Evolutionary conservation across 2,113 vertebrate species (phyloP).

Genomic region (Psittacara wagleri): DNA sequence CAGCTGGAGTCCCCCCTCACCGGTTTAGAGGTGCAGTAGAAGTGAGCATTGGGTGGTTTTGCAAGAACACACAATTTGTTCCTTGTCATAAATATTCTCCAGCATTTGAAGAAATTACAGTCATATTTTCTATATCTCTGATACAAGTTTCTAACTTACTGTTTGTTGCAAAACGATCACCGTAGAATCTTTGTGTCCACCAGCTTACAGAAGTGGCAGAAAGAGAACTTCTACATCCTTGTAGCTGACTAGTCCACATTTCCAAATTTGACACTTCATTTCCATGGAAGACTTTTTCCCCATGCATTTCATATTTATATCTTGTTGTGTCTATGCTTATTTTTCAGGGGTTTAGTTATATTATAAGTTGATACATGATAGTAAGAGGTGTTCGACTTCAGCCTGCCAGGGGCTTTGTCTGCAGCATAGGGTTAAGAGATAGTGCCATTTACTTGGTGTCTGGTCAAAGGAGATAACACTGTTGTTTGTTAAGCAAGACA

Average conservation of each 20-base stretch:
- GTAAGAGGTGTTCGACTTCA: not conserved
- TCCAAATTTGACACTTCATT: not conserved
- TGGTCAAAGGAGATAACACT: conserved; percentile 31
- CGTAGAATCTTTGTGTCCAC: not conserved
- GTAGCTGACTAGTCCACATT: fast-evolving
- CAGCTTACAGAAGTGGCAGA: not conserved
- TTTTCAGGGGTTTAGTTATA: not conserved
- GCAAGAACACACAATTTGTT: not conserved
- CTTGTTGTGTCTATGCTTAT: not conserved
- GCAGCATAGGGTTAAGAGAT: not conserved
- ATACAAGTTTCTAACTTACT: not conserved
- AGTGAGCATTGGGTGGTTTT: not conserved
- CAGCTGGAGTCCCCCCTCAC: not conserved
- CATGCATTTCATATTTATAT: fast-evolving
- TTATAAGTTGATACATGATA: not conserved
- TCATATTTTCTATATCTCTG: not conserved
- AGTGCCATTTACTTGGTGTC: not conserved
- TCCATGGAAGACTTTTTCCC: not conserved
- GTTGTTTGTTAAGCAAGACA: not conserved
- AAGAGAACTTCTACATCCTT: not conserved
- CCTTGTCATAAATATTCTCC: not conserved
- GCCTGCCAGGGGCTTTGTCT: conserved; percentile 8
- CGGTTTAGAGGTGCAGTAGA: not conserved
- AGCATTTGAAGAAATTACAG: not conserved
- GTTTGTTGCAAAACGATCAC: not conserved